Conservation (phyloP, 2,797 vertebrate species). For the Muscicapa comitata region DNA sequence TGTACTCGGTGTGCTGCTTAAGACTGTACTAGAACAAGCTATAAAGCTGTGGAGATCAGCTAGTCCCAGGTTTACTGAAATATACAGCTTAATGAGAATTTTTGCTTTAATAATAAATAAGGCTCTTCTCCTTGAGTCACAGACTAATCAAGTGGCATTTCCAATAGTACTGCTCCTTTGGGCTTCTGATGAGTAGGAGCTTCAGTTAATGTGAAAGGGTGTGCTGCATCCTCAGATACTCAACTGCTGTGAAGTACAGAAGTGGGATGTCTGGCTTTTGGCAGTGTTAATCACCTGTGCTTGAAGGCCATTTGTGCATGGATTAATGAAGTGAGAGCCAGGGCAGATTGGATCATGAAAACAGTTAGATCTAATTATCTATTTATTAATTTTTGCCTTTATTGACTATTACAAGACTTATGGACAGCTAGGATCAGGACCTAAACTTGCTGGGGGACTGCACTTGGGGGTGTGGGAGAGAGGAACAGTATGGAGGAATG, state of each 20-base stretch:
- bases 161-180: background rate
- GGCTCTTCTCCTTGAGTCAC: background rate
- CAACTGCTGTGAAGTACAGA: background rate
- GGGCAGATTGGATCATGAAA: background rate
- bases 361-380: background rate
- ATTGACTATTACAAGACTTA: background rate
- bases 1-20: background rate
- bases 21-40: background rate
- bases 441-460: background rate
- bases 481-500: background rate
- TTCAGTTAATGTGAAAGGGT: background rate
- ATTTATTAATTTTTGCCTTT: background rate
- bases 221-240: background rate
- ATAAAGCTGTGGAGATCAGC: background rate
- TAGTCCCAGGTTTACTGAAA: slow-evolving; percentile 10
- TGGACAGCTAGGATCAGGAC: background rate
- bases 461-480: background rate
- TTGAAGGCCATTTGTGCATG: background rate
- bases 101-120: slow-evolving; percentile 50
- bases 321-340: background rate
- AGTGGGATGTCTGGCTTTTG: background rate
- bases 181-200: slow-evolving; percentile 1
- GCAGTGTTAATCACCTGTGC: background rate
- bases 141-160: slow-evolving; percentile 38
- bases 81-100: slow-evolving; percentile 38